Conservation (phyloP, 2,888 invertebrate genomes). For the Ectobius pallidus region DNA sequence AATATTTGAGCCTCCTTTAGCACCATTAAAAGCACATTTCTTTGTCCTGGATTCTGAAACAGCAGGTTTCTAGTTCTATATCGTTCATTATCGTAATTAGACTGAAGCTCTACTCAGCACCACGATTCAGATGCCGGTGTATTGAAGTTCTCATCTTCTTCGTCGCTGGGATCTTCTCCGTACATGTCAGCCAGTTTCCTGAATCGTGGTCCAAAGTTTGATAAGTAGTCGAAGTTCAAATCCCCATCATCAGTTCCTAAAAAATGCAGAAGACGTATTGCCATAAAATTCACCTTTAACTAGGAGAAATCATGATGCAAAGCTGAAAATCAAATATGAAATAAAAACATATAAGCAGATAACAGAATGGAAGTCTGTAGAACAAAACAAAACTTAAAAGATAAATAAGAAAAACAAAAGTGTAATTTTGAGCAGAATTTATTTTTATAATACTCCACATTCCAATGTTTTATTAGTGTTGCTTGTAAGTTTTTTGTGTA, state of each 20-base stretch:
- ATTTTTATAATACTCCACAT: too few relatives aligned
- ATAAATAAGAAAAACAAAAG: too few relatives aligned
- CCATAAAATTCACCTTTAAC: too few relatives aligned
- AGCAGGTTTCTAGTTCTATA: neutral
- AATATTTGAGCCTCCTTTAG: slow-evolving; percentile 24
- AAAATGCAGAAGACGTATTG: slow-evolving; percentile 31
- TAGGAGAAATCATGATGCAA: too few relatives aligned
- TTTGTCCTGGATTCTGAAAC: neutral
- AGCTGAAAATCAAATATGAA: too few relatives aligned
- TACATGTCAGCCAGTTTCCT: slow-evolving; percentile 93
- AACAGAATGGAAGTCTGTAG: too few relatives aligned
- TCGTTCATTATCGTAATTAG: neutral
- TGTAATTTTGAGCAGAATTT: too few relatives aligned
- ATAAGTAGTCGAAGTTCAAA: slow-evolving; percentile 91
- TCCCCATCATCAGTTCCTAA: slow-evolving; percentile 87
- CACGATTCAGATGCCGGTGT: slow-evolving; percentile 75
- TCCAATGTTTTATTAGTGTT: too few relatives aligned
- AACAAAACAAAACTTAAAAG: too few relatives aligned
- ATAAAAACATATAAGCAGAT: too few relatives aligned
- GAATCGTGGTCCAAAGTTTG: slow-evolving; percentile 95
- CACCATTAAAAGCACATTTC: neutral
- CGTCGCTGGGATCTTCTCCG: slow-evolving; percentile 85
- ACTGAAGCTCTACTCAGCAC: slow-evolving; percentile 65
- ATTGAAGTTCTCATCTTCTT: slow-evolving; percentile 77
- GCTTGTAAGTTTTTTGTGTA: too few relatives aligned